A percentile compares a stretch with the other conserved stretches of the same genome.
phyloP scores from a whole-genome alignment of 1,140 invertebrate genomes.

The Antheraea pernyi region DNA sequence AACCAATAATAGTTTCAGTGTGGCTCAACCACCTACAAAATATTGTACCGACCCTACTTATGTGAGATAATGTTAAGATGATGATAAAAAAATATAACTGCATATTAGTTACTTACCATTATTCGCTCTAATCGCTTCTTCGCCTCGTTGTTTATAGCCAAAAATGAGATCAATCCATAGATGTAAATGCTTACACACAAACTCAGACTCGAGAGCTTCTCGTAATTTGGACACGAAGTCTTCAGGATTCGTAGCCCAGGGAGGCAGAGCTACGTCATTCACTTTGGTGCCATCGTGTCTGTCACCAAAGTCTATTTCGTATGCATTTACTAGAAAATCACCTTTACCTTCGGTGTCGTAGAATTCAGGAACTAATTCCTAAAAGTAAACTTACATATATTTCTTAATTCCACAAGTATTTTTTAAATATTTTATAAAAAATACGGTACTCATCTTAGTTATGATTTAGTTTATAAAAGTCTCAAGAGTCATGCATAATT shows the following conservation, averaged over 20 bases:
- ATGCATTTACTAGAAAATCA: conserved; percentile 88
- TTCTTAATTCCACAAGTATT: background rate
- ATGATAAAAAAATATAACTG: no score
- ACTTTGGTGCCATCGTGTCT: conserved; percentile 90
- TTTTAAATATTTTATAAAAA: no score
- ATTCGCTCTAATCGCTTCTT: conserved; percentile 89
- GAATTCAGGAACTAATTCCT: conserved; percentile 93
- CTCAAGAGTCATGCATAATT: no score
- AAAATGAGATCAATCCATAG: conserved; percentile 95
- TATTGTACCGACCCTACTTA: no score
- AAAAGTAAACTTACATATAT: conserved; percentile 27
- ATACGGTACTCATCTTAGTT: no score
- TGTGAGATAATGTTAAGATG: no score
- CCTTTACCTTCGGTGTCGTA: conserved; percentile 86
- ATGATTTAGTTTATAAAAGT: no score
- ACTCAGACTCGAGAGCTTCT: conserved; percentile 89
- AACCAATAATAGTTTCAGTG: no score
- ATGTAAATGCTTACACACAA: conserved; percentile 89
- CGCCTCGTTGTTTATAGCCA: conserved; percentile 91
- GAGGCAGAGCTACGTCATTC: conserved; percentile 90
- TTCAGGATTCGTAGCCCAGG: conserved; percentile 87
- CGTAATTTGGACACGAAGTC: conserved; percentile 87
- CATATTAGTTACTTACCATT: conserved; percentile 83
- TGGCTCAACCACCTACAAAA: no score
- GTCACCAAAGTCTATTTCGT: conserved; percentile 91